phyloP scores from a whole-genome alignment of 2,113 vertebrate genomes.

The Lagopus leucura region DNA sequence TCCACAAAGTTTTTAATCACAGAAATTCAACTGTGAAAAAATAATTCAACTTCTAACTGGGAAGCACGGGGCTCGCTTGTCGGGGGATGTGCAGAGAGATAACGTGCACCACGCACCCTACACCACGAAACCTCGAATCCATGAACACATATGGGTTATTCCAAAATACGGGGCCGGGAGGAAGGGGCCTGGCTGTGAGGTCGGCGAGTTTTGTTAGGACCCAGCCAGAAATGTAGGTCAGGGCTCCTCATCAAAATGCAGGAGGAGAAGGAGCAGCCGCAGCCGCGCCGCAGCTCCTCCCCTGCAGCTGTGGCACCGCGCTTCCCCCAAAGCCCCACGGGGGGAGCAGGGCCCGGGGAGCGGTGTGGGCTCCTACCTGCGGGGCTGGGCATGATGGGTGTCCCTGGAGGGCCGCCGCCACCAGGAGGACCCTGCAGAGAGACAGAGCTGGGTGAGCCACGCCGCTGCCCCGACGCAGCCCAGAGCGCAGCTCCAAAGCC shows the following conservation, averaged over 20 bases:
- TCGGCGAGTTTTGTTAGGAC: constrained; percentile 48
- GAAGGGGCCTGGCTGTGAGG: neutral
- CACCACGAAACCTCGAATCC: neutral
- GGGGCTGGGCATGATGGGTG: constrained; percentile 98
- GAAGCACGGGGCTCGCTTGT: neutral
- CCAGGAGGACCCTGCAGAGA: constrained; percentile 90
- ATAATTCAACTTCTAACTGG: constrained; percentile 56
- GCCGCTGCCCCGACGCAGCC: neutral
- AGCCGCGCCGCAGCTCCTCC: neutral
- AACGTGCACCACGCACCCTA: neutral
- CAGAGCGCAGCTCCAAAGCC: neutral
- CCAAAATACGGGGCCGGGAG: neutral
- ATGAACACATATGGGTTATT: neutral
- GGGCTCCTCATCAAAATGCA: constrained; percentile 63
- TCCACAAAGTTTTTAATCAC: constrained; percentile 86
- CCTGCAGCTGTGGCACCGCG: neutral
- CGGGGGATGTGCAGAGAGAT: neutral
- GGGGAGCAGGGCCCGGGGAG: neutral
- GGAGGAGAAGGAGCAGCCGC: neutral
- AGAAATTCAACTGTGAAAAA: constrained; percentile 80
- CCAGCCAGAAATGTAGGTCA: constrained; percentile 74
- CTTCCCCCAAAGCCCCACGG: neutral
- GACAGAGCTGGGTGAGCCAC: fast-evolving
- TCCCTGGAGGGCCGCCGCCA: constrained; percentile 95
- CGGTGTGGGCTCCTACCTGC: constrained; percentile 80